Conservation (phyloP, 2,888 invertebrate genomes). For the Drosophila kanekoi region DNA sequence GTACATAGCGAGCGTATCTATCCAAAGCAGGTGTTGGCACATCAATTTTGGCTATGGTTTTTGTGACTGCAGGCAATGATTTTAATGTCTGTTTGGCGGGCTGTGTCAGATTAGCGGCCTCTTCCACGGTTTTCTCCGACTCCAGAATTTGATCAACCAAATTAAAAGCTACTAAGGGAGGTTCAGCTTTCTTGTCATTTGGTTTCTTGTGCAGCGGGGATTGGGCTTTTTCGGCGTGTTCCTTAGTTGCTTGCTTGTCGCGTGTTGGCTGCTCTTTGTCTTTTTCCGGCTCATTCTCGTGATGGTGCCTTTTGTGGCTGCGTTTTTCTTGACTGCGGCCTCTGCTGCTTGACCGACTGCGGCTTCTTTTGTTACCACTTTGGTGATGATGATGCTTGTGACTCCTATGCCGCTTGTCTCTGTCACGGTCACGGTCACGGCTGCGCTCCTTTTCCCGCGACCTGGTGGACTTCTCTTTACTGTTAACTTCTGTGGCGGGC, state of each 20-base stretch:
- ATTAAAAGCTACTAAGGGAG: slow-evolving; percentile 60
- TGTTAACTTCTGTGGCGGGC: slow-evolving; percentile 28
- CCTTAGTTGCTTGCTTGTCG: slow-evolving; percentile 41
- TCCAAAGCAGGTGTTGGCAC: slow-evolving; percentile 28
- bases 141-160: slow-evolving; percentile 84
- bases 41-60: slow-evolving; percentile 10
- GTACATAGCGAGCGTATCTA: slow-evolving; percentile 72
- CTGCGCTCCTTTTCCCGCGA: slow-evolving; percentile 57
- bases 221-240: slow-evolving; percentile 30
- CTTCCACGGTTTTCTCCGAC: slow-evolving; percentile 83
- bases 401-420: slow-evolving; percentile 76
- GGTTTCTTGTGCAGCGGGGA: slow-evolving; percentile 45
- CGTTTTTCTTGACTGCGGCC: slow-evolving; percentile 80
- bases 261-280: slow-evolving; percentile 47
- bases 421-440: slow-evolving; percentile 68
- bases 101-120: slow-evolving; percentile 82
- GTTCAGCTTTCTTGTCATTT: slow-evolving; percentile 54
- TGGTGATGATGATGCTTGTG: slow-evolving; percentile 74
- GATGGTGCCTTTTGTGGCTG: slow-evolving; percentile 65
- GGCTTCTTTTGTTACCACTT: slow-evolving; percentile 77
- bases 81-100: slow-evolving; percentile 45
- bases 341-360: slow-evolving; percentile 81
- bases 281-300: slow-evolving; percentile 49
- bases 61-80: slow-evolving; percentile 11
- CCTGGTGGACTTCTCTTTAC: slow-evolving; percentile 34